Base-by-base conservation (phyloP, 1,140 invertebrate species). In the Drosophila saltans region DNA sequence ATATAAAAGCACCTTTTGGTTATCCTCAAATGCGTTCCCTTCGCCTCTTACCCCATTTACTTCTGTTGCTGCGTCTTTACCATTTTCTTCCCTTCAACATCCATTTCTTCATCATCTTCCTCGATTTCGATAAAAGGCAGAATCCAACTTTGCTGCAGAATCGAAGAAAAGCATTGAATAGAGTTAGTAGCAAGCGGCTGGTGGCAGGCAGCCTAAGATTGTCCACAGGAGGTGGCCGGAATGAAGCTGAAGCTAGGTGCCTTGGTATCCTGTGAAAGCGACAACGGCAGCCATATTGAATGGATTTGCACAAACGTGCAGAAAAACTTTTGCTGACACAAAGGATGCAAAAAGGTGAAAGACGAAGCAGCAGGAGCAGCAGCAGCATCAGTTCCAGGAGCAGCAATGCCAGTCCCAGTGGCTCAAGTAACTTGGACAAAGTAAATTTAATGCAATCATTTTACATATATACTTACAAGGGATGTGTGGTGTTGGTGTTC, bases 1-100 rank as follows among this genome's bases (percentile, higher is more conserved):
- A 89, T 89, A 89, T 89, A 89, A 89, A 89, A 89, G 84, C 84
- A 89, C 84, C 84, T 89, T 89, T 89, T 89, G 84, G 84, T 89
- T 89, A 89, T 89, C 84, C 84, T 89, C 84, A 89, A 89, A 89
- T 89, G 84, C 84, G 85, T 89, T 88, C 65, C 24, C 28, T 89
- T 88, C 65, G 21, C 28, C 11, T 24, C 58, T 30, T 30, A 30
- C 64, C 11, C 16, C 43, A 1, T 3, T 24, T 9, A 6, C 21
- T 52, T 3, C 21, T 26, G 8, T 8, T 26, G 16, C 45, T 48
- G 21, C 7, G 26, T 21, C 45, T 52, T 52, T 11, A 9, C 16
- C 45, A 52, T 26, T 52, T 52, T 52, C 45, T 52, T 8, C 45
- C 7, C 2, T 33, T 60, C 4, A 45, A 28, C 60, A 26, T 8